phyloP scores from a whole-genome alignment of 2,888 invertebrate genomes.

The Drosophila kuntzei region DNA sequence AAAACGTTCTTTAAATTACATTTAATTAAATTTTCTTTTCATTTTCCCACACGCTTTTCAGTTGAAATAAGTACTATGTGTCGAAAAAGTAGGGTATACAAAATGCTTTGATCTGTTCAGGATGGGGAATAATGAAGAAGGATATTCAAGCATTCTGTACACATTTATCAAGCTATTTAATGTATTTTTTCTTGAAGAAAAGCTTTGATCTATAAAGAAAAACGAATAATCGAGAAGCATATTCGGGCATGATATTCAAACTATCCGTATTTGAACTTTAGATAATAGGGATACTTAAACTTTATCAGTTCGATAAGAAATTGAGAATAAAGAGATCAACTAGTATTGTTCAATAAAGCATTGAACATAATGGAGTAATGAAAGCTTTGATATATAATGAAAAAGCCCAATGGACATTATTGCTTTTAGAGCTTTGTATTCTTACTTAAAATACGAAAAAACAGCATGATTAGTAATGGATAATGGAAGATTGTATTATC shows the following conservation, averaged over 20 bases:
- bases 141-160: not conserved
- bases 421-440: too few species aligned
- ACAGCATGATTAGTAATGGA: too few species aligned
- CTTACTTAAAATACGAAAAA: too few species aligned
- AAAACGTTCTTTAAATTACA: constrained; percentile 32
- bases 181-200: not conserved
- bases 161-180: too few species aligned
- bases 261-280: not conserved
- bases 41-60: not conserved
- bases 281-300: too few species aligned
- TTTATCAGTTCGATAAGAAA: too few species aligned
- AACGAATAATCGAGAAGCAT: not conserved
- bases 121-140: not conserved
- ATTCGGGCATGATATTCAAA: too few species aligned
- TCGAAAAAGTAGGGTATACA: not conserved
- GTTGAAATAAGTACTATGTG: not conserved
- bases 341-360: not conserved
- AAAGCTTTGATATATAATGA: too few species aligned
- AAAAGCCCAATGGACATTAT: too few species aligned
- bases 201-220: not conserved
- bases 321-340: too few species aligned
- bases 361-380: too few species aligned
- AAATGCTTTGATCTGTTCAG: not conserved
- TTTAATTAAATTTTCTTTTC: constrained; percentile 55
- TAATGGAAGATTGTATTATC: too few species aligned